These are phyloP conservation scores for Dasypogon diadema DNA, from an alignment of 2,888 invertebrate species.

Conservation along the genomic window DNA sequence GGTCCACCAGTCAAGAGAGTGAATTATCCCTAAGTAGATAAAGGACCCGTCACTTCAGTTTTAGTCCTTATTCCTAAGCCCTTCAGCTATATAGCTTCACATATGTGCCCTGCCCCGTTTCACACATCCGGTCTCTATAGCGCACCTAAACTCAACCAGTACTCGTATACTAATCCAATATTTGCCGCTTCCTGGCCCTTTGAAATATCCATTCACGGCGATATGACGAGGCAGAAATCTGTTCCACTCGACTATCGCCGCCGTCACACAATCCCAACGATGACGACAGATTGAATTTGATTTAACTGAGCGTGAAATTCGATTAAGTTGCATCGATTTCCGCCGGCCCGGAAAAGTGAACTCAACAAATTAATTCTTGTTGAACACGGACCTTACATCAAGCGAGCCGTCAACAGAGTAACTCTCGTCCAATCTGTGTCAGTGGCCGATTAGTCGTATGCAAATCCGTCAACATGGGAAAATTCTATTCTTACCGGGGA, in stretches of 20 bases:
- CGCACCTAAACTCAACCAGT: not conserved
- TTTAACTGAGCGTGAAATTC: constrained; percentile 38
- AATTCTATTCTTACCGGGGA: not conserved
- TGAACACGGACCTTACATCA: constrained; percentile 17
- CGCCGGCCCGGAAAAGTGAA: not conserved
- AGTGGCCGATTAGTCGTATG: constrained; percentile 17
- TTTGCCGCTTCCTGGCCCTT: not conserved
- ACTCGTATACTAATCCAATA: constrained; percentile 24
- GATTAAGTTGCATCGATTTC: constrained; percentile 33
- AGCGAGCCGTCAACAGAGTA: constrained; percentile 1
- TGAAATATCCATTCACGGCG: not conserved
- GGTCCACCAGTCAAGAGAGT: constrained; percentile 22
- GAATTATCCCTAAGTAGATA: not conserved
- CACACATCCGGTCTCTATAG: not conserved
- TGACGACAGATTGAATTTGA: constrained; percentile 33
- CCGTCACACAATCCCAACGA: not conserved
- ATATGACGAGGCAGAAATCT: constrained; percentile 16
- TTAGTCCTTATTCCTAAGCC: not conserved
- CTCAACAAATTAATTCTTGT: constrained; percentile 32
- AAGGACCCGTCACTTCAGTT: not conserved
- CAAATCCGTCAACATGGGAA: not conserved
- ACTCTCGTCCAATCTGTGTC: constrained; percentile 24
- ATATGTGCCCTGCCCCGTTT: not conserved
- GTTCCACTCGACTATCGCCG: not conserved
- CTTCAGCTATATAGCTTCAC: not conserved